Base-by-base conservation (phyloP, 1,140 invertebrate genomes). In the Apis florea region DNA sequence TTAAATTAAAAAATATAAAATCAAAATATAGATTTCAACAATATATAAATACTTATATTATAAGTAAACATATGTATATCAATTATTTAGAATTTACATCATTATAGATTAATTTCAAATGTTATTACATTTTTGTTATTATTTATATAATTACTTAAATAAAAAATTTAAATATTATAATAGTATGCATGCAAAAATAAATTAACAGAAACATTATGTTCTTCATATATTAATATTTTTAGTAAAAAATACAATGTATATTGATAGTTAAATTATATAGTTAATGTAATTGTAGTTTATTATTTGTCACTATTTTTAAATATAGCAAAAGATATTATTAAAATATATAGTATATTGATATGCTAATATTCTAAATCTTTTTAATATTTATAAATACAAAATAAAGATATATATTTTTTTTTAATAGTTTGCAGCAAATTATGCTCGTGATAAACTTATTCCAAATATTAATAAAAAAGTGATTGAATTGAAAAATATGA, bases 351-450 rank as follows among this genome's bases (percentile, higher is more conserved):
- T 24, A 11, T 73, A 79, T 31, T 49, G 5, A 47, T 13, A 64
- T 64, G 64, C 17, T 19, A 61, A 53, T 79, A 72, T 59, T 72
- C 21, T 63, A 58, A 69, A 70, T 49, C 40, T 56, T 61, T 67
- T 58, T 76, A 3, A 61, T 59, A 8, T 21, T 68, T 26, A n/a
- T 6, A 67, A 61, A 19, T 11, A 47, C 68, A 59, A 58, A 53
- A 40, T 49, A 51, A 4, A 53, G n/a, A 64, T 17, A 77, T 13
- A 61, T 51, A 69, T 71, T 84, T 71, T 64, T 68, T 71, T 81
- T 86, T 71, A 90, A 81, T 89, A 96, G 96, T 98, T 98, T 95
- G 97, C 98, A 72, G 98, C 97, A 19, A 97, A 98, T 89, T 98
- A 97, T 94, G 97, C 97, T 26, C 96, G 96, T 90, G 97, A 97